These are phyloP conservation scores for Pagrus major DNA, from an alignment of 2,113 vertebrate genomes.

Conservation along the genomic window DNA sequence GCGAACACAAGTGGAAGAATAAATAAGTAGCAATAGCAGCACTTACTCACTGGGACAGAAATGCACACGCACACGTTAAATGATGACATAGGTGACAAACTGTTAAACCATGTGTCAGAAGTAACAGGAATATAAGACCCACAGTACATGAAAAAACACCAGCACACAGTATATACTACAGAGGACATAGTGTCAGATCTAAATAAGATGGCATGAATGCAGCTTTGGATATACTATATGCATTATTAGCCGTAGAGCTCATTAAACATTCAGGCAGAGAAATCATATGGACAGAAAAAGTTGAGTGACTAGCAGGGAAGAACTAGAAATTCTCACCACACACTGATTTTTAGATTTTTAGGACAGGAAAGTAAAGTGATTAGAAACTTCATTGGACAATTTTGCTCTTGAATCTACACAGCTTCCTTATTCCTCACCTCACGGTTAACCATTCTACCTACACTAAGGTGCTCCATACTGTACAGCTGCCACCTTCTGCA, in stretches of 20 bases:
- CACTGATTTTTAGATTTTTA: background rate
- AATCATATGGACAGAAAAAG: background rate
- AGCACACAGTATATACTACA: no score
- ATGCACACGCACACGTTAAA: background rate
- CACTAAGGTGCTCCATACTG: background rate
- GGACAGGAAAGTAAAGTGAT: background rate
- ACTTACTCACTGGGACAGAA: background rate
- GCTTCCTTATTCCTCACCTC: background rate
- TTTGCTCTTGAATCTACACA: background rate
- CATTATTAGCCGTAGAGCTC: background rate
- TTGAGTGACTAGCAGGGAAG: background rate
- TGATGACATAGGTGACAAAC: constrained; percentile 18
- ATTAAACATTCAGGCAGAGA: background rate
- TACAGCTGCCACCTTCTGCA: background rate
- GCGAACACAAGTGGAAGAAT: background rate
- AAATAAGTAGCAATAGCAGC: background rate
- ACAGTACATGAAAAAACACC: background rate
- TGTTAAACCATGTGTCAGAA: background rate
- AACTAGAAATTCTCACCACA: background rate
- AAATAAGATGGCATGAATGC: background rate
- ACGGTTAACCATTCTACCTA: background rate
- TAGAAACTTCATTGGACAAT: no score
- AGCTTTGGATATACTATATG: background rate
- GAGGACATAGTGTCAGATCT: background rate
- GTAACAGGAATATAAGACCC: background rate